These are phyloP conservation scores for Macropus fuliginosus DNA, from an alignment of 2,797 vertebrate genomes.

Conservation along the genomic window DNA sequence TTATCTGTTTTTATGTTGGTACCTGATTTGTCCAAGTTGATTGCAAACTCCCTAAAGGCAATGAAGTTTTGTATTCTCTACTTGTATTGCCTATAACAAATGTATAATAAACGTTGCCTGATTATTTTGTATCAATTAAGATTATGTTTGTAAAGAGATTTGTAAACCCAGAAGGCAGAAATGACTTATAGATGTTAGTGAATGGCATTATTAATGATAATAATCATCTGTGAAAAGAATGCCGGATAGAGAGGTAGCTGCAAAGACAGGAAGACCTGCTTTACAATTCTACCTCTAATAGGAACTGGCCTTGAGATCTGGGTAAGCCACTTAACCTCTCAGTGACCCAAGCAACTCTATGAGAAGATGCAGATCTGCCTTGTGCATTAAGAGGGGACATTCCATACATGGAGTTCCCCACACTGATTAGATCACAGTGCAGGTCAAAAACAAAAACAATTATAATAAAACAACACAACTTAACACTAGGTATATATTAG, in stretches of 20 bases:
- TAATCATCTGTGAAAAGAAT: not conserved
- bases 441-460: not conserved
- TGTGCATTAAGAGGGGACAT: not conserved
- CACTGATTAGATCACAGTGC: not conserved
- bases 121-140: not conserved
- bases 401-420: not conserved
- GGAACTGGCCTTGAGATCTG: not conserved
- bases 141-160: not conserved
- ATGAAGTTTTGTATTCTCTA: not conserved
- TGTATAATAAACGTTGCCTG: not conserved
- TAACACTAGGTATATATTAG: not conserved
- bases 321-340: not conserved
- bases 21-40: not conserved
- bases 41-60: not conserved
- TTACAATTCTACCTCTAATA: not conserved
- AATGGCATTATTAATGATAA: not conserved
- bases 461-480: not conserved
- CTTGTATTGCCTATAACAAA: not conserved
- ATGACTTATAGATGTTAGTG: not conserved
- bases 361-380: not conserved
- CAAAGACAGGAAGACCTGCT: not conserved
- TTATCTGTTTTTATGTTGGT: not conserved
- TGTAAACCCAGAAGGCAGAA: not conserved
- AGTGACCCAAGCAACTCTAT: not conserved
- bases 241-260: not conserved